Evolutionary conservation across 2,888 invertebrate genomes (phyloP), one percentile per base, ranked within the genome.

Genomic region (Diaprepes abbreviatus): DNA sequence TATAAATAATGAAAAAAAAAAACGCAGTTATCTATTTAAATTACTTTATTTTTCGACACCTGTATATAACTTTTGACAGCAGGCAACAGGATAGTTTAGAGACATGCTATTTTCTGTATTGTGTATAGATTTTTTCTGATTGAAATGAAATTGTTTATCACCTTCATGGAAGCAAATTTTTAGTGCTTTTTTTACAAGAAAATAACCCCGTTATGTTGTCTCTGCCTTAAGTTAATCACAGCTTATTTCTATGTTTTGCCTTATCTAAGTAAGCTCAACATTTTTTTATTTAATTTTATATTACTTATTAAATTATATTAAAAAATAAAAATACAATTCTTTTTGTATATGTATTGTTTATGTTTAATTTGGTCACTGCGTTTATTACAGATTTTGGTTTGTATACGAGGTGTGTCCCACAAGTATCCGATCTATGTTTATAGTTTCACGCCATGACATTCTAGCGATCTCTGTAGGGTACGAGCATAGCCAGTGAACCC

Each of bases 261-360:
- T 50, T 50, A 50, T 50, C 16, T 28, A 28, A 28, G 31, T 50
- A 50, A 50, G 48, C 48, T 50, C 48, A 50, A 50, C 48, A 50
- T 28, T 48, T 48, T 48, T 48, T 24, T 10, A 28, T 48, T 48
- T 48, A 28, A 28, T 50, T 50, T 50, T 50, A 50, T 50, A 50
- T 28, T 28, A 50, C 48, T 12, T 45, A 24, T 12, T 45, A 45
- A 24, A 45, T 43, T 43, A 43, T 43, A 24, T 24, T 45, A n/a
- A 24, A 45, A 24, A 40, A 40, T 24, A 45, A 24, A 40, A 45
- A 45, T 24, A 45, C 24, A n/a, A 43, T 19, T 21, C 24, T 21
- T 43, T 21, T 43, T 21, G 43, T 19, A 43, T 6, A n/a, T 21
- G 19, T 21, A 7, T 16, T 14, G 16, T 19, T 21, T 19, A 19